Percentiles rank a stretch among this genome's conserved stretches.
Conservation (phyloP, 2,113 vertebrate genomes). For the Pseudorhombus dupliciocellatus region DNA sequence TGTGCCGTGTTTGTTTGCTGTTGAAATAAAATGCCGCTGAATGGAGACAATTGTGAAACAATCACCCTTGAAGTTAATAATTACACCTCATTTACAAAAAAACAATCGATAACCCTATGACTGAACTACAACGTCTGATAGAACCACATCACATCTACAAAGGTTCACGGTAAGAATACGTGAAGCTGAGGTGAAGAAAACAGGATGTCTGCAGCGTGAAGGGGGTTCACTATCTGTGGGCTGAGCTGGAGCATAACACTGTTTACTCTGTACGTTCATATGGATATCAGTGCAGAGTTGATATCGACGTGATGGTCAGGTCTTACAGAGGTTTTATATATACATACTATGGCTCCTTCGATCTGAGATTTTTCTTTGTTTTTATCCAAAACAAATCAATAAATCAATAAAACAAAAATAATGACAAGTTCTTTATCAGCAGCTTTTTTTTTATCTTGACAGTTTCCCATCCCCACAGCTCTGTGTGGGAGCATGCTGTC, state of each 20-base stretch:
- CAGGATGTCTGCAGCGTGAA: constrained; percentile 15
- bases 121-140: constrained; percentile 18
- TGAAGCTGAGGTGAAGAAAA: constrained; percentile 13
- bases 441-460: constrained; percentile 5
- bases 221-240: constrained; percentile 45
- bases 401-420: too few species aligned
- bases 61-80: constrained; percentile 48
- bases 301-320: constrained; percentile 15
- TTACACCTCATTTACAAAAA: constrained; percentile 50
- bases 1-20: neutral
- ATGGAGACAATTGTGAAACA: constrained; percentile 16
- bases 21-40: constrained; percentile 14
- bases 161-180: neutral
- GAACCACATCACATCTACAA: constrained; percentile 16
- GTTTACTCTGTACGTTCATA: constrained; percentile 21
- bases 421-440: neutral
- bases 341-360: neutral
- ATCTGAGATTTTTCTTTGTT: neutral
- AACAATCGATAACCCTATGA: constrained; percentile 8
- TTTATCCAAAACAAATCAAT: constrained; percentile 2
- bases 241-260: neutral
- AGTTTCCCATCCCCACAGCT: constrained; percentile 2
- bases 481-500: constrained; percentile 6
- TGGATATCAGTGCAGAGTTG: neutral
- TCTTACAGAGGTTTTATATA: neutral